Evolutionary conservation across 2,888 invertebrate genomes (phyloP), one percentile per base, ranked within the genome.

Genomic region (Xestoiulus laeticollis): DNA sequence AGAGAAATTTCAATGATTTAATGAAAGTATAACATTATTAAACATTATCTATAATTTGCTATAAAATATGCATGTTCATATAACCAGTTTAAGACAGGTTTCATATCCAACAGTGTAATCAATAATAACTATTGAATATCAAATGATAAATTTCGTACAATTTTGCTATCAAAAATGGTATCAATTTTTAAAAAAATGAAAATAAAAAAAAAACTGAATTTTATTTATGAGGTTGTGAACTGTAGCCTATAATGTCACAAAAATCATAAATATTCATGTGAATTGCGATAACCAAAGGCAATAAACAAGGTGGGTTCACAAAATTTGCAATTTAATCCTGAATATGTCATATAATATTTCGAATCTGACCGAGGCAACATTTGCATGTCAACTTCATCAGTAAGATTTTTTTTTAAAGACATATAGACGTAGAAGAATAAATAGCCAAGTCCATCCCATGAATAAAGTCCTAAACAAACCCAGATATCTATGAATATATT

Each of bases 271-370:
- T 68, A 68, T 26, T 68, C 26, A 68, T 68, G 68, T 26, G 26
- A 12, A 68, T 68, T 26, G 22, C 4, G 26, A 68, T 26, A 68
- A 68, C 68, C 26, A 68, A 5, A 68, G 22, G 26, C 68, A 22
- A 26, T 68, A 68, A 68, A 68, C 68, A 68, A 59, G 26, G 38
- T 8, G 22, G 4, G 68, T 26, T 22, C 22, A 10, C n/a, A 26
- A 68, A 68, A 68, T 68, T 26, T 68, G n/a, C 68, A 68, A 68
- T 26, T 68, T 68, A 68, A 10, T 5, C 68, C 59, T 2, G 68
- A 68, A 68, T 22, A 68, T 68, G 59, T 59, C 59, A n/a, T 59
- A 59, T 59, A 59, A 59, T n/a, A 59, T 59, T 59, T 59, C n/a
- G 59, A 59, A 59, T 6, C 68, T 5, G 68, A 26, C 68, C 68